phyloP scores from a whole-genome alignment of 1,140 invertebrate species.

The Alviniconcha marisindica region DNA sequence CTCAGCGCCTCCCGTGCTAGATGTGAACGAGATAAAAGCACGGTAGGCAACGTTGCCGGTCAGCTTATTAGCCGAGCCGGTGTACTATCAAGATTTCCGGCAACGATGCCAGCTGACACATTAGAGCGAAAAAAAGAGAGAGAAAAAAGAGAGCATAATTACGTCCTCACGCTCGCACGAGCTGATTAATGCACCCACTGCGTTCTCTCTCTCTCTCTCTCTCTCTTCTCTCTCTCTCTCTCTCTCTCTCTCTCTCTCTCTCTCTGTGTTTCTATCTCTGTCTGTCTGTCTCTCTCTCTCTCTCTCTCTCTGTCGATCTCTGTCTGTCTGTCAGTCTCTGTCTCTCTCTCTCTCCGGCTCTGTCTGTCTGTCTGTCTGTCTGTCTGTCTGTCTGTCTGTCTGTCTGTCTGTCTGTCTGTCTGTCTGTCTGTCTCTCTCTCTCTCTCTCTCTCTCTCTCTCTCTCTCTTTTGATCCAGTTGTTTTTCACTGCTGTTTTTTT shows the following conservation, averaged over 20 bases:
- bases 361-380: neutral
- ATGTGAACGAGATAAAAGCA: no score
- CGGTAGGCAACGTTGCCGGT: no score
- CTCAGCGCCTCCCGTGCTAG: no score
- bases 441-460: conserved; percentile 4
- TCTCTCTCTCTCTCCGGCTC: neutral
- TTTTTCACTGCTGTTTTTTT: neutral
- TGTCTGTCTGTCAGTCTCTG: neutral
- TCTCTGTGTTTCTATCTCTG: neutral
- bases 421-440: conserved; percentile 9
- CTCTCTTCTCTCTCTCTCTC: neutral
- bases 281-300: conserved; percentile 3
- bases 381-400: neutral
- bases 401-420: conserved; percentile 4
- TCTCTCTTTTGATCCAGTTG: neutral
- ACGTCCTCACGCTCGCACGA: no score
- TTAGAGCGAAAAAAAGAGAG: no score
- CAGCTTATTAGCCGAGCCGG: no score
- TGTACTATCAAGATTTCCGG: no score
- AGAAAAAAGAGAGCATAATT: no score
- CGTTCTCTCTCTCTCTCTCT: neutral
- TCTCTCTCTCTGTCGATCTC: neutral
- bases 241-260: neutral
- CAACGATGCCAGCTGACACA: no score
- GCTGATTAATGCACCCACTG: no score